Evolutionary conservation across 2,113 vertebrate species (phyloP).

Genomic region (Halcyon senegalensis): DNA sequence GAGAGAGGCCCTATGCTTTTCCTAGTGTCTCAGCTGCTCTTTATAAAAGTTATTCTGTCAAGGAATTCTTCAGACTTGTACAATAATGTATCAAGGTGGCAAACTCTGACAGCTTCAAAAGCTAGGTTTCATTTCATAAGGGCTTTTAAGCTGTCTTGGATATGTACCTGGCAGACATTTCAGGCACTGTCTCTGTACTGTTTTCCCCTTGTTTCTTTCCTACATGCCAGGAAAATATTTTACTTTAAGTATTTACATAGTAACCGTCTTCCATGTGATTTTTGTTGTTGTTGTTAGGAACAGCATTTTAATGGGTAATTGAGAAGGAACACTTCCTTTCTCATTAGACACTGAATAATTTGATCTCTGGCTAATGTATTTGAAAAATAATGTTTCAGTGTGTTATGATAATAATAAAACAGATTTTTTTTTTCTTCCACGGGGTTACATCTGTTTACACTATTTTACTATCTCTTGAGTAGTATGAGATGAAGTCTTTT

Average conservation of each 20-base stretch:
- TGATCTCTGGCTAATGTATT: conserved; percentile 64
- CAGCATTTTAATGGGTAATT: conserved; percentile 66
- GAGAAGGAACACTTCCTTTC: conserved; percentile 61
- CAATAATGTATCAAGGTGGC: conserved; percentile 68
- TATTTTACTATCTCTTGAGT: conserved; percentile 75
- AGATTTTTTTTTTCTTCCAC: conserved; percentile 43
- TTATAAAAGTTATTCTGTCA: conserved; percentile 70
- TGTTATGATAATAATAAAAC: conserved; percentile 64
- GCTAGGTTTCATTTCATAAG: conserved; percentile 66
- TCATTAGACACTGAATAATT: conserved; percentile 65
- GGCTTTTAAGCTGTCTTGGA: conserved; percentile 76
- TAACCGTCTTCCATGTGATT: not conserved
- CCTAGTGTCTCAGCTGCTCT: conserved; percentile 54
- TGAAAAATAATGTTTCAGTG: conserved; percentile 56
- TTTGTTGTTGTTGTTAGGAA: conserved; percentile 10
- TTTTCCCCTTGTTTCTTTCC: conserved; percentile 58
- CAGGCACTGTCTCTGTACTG: conserved; percentile 53
- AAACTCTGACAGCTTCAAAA: conserved; percentile 75
- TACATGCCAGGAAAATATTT: conserved; percentile 74
- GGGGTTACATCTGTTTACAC: conserved; percentile 76
- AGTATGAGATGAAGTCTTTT: conserved; percentile 74
- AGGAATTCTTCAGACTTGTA: conserved; percentile 64
- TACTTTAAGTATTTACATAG: conserved; percentile 65
- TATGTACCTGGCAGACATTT: conserved; percentile 59
- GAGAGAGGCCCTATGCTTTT: conserved; percentile 63